Evolutionary conservation across 2,888 invertebrate genomes (phyloP), one percentile per base, ranked within the genome.

Genomic region (Unio pictorum): DNA sequence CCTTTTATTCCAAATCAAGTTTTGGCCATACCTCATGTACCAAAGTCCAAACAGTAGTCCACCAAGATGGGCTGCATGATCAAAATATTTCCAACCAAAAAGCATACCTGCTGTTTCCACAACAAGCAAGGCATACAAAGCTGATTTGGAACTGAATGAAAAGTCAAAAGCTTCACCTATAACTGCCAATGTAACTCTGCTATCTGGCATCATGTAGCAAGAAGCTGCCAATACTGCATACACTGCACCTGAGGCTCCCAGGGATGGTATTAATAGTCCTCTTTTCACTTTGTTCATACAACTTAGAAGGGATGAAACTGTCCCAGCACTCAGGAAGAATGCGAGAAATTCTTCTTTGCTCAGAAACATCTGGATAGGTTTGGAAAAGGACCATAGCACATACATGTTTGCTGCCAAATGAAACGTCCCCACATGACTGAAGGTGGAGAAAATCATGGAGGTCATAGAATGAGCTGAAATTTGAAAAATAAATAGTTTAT

Each of bases 21-120:
- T 54, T 55, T 65, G 60, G 55, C 71, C 75, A 62, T 73, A 78
- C 60, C 64, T 71, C 15, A 57, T 54, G 55, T 74, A 74, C 30
- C 54, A 60, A 87, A 98, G 93, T 92, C 99, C 99, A 91, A 95
- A 96, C 59, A 95, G 87, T 60, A 95, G 95, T 55, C 99, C 99
- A 26, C 98, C 97, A 76, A 99, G 93, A 93, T 99, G 99, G n/a
- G 97, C 98, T 1, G 98, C 98, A 91, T 99, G 99, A 90, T 99
- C 99, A 87, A 99, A 96, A 83, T 96, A 93, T 88, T 93, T 94
- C 97, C 98, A 99, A 60, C 95, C 93, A 72, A 96, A 89, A 11
- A 96, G 68, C 60, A 97, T 92, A 45, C 99, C 98, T 34, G 94
- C 92, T 28, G 94, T 89, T 89, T 99, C 99, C 68, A 99, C 90